Conservation (phyloP, 1,140 invertebrate genomes). For the Pogonomyrmex barbatus region DNA sequence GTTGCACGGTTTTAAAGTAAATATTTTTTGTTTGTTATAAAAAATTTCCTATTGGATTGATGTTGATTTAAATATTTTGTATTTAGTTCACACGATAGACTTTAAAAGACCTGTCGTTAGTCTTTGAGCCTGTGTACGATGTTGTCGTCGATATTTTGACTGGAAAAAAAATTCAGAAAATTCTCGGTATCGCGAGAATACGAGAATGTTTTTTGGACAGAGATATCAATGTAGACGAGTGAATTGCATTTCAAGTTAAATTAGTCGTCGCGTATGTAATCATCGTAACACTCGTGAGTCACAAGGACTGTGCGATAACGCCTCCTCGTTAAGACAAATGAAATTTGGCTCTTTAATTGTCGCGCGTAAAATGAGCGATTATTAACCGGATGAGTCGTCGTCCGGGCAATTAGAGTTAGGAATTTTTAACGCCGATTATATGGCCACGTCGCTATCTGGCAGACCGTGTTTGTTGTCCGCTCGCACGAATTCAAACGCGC, state of each 20-base stretch:
- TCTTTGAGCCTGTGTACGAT: too few relatives aligned
- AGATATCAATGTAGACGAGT: not conserved
- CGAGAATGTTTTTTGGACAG: not conserved
- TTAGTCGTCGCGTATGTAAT: not conserved
- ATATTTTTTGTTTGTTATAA: not conserved
- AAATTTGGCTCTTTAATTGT: slow-evolving; percentile 13
- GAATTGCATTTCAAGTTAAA: not conserved
- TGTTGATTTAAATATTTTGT: not conserved
- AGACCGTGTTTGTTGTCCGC: not conserved
- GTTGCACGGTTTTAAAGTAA: not conserved
- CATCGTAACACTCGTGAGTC: slow-evolving; percentile 16
- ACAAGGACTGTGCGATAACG: slow-evolving; percentile 18
- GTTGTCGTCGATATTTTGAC: not conserved
- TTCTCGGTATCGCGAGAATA: not conserved
- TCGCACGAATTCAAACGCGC: not conserved
- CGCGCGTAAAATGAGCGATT: not conserved
- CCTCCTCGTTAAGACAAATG: slow-evolving; percentile 53
- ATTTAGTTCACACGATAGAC: not conserved
- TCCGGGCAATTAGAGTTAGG: not conserved
- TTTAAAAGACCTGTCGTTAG: too few relatives aligned
- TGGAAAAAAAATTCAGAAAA: not conserved
- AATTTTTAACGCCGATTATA: slow-evolving; percentile 9
- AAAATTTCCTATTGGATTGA: not conserved
- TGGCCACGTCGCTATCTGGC: not conserved
- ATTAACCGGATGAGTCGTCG: slow-evolving; percentile 1